A percentile compares a stretch with the other conserved stretches of the same genome.
phyloP scores from a whole-genome alignment of 2,113 vertebrate genomes.

The Rhinolophus ferrumequinum region DNA sequence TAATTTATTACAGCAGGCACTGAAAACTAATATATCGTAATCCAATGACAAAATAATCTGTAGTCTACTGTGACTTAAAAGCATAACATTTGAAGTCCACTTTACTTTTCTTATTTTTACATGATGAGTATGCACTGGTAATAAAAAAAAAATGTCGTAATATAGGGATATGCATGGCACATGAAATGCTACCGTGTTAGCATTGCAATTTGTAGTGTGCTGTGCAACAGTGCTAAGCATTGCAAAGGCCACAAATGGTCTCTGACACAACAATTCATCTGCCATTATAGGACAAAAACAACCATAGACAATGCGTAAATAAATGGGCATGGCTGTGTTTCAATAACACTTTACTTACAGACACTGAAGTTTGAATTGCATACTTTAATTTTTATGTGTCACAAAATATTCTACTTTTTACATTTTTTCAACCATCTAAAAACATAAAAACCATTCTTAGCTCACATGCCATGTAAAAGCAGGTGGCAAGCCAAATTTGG shows the following conservation, averaged over 20 bases:
- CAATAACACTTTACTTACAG: background rate
- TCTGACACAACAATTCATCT: background rate
- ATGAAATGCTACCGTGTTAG: background rate
- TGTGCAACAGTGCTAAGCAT: background rate
- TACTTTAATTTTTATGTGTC: background rate
- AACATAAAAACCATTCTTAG: conserved; percentile 17
- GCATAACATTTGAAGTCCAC: background rate
- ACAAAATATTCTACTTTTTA: conserved; percentile 8
- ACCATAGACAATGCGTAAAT: background rate
- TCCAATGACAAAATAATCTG: conserved; percentile 3
- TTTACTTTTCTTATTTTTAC: conserved; percentile 22
- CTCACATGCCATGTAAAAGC: background rate
- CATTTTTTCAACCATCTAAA: background rate
- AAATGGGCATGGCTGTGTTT: background rate
- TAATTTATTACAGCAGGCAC: background rate
- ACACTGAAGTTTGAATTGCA: background rate
- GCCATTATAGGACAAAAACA: background rate
- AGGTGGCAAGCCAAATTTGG: background rate
- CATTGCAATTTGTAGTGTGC: background rate
- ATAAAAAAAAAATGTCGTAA: background rate
- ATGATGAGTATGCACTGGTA: background rate
- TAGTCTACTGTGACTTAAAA: background rate
- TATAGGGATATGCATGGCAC: background rate
- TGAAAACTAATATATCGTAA: background rate
- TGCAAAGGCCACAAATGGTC: background rate